Percentiles rank a stretch among this genome's conserved stretches.
These are phyloP conservation scores for Dermochelys coriacea DNA, from an alignment of 2,797 vertebrate genomes.

Conservation along the genomic window DNA sequence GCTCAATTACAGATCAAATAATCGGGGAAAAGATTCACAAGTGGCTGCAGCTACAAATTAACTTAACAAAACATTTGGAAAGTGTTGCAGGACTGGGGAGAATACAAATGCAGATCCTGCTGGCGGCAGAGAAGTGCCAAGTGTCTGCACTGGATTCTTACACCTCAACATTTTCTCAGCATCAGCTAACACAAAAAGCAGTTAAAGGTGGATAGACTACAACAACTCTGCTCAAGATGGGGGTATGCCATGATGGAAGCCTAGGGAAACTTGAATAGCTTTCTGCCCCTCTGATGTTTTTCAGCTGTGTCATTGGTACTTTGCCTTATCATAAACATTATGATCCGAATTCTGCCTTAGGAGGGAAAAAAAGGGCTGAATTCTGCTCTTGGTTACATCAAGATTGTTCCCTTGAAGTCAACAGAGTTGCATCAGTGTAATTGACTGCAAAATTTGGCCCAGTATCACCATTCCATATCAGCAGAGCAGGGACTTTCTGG, in stretches of 20 bases:
- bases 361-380: constrained; percentile 30
- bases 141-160: constrained; percentile 8
- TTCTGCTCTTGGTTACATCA: constrained; percentile 28
- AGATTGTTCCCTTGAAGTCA: constrained; percentile 24
- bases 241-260: constrained; percentile 56
- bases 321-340: constrained; percentile 37
- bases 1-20: constrained; percentile 68
- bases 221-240: background rate
- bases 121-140: background rate
- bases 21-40: constrained; percentile 52
- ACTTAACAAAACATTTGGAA: constrained; percentile 65
- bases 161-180: constrained; percentile 43
- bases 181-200: constrained; percentile 21
- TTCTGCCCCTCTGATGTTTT: constrained; percentile 64
- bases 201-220: constrained; percentile 37
- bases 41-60: constrained; percentile 72
- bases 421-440: background rate
- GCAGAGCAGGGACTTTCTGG: background rate
- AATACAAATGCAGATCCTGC: constrained; percentile 49
- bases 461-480: constrained; percentile 31
- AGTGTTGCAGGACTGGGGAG: constrained; percentile 39
- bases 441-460: constrained; percentile 45
- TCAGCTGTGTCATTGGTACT: constrained; percentile 68
- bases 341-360: constrained; percentile 32
- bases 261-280: constrained; percentile 58